Percentiles rank a stretch among this genome's conserved stretches.
Conservation (phyloP, 2,888 invertebrate species). For the Chrysolina haemoptera region DNA sequence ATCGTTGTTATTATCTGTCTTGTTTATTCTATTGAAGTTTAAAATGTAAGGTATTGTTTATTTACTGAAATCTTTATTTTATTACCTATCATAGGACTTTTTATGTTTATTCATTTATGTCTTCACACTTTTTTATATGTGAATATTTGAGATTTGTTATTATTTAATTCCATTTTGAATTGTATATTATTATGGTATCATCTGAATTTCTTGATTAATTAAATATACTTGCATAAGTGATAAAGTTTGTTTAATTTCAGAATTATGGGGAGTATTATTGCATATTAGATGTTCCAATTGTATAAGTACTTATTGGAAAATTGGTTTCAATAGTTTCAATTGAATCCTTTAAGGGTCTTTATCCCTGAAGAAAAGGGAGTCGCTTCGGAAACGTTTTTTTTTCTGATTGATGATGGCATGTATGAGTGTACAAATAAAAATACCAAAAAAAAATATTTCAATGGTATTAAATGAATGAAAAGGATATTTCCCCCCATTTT, state of each 20-base stretch:
- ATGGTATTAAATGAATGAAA: too few species aligned
- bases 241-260: not conserved
- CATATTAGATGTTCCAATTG: too few species aligned
- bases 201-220: constrained; percentile 37
- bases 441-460: too few species aligned
- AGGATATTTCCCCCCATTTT: too few species aligned
- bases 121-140: constrained; percentile 65
- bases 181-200: constrained; percentile 59
- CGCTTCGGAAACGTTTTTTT: too few species aligned
- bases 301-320: too few species aligned
- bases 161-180: constrained; percentile 65
- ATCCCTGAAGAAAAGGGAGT: too few species aligned
- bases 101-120: constrained; percentile 60
- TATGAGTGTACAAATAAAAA: too few species aligned
- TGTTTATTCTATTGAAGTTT: constrained; percentile 69
- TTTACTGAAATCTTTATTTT: constrained; percentile 63
- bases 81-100: constrained; percentile 56
- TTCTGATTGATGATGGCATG: too few species aligned
- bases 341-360: too few species aligned
- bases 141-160: constrained; percentile 66
- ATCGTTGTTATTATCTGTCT: constrained; percentile 68
- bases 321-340: too few species aligned
- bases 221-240: constrained; percentile 9
- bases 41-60: constrained; percentile 66
- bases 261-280: not conserved